Percentiles rank a stretch among this genome's conserved stretches.
Evolutionary conservation across 2,113 vertebrate genomes (phyloP).

Genomic region (Rattus norvegicus): GRCr8 NC_086039.1:142402001-142402500

Average conservation of each 20-base stretch:
- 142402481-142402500: slow-evolving; percentile 6
- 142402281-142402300: not conserved
- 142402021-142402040: not conserved
- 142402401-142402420: slow-evolving; percentile 1
- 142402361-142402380: not conserved
- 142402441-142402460: not conserved
- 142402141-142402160: slow-evolving; percentile 1
- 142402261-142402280: not conserved
- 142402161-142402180: not conserved
- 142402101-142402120: not conserved
- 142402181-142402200: not conserved
- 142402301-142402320: not conserved
- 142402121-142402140: not conserved
- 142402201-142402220: not conserved
- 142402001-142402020: not conserved
- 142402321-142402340: not conserved
- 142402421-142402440: not conserved
- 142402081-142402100: slow-evolving; percentile 6
- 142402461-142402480: not conserved
- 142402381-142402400: not conserved
- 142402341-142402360: not conserved
- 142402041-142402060: not conserved
- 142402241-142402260: not conserved
- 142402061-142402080: not conserved
- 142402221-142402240: not conserved